These are phyloP conservation scores for Pristionchus pacificus DNA, from an alignment of 1,140 invertebrate genomes.

Conservation along the genomic window DNA sequence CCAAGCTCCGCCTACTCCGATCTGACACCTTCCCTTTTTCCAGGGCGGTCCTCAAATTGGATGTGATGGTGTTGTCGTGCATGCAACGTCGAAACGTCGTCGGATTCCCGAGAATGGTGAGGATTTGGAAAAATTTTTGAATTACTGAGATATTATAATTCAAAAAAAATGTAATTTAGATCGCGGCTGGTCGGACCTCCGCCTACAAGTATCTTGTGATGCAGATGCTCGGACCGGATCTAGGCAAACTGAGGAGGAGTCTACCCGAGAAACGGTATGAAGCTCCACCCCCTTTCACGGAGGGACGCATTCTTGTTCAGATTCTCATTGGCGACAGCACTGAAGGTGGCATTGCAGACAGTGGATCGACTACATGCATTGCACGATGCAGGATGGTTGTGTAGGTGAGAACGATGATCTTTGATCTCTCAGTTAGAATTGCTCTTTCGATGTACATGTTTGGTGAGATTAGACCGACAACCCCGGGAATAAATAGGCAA, in stretches of 20 bases:
- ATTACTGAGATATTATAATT: background rate
- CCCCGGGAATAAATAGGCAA: too few relatives aligned
- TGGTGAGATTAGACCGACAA: too few relatives aligned
- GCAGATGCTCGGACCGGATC: conserved; percentile 29
- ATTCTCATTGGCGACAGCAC: conserved; percentile 39
- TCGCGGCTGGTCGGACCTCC: conserved; percentile 23
- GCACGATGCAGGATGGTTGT: conserved; percentile 38
- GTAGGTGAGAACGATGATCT: background rate
- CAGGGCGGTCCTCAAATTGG: conserved; percentile 37
- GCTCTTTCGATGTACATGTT: too few relatives aligned
- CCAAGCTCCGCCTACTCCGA: too few relatives aligned
- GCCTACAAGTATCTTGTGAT: conserved; percentile 32
- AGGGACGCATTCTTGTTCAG: conserved; percentile 12
- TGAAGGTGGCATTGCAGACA: conserved; percentile 35
- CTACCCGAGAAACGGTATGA: conserved; percentile 20
- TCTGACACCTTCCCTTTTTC: background rate
- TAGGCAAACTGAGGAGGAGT: conserved; percentile 21
- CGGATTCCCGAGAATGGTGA: conserved; percentile 17
- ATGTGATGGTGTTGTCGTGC: conserved; percentile 35
- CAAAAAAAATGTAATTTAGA: too few relatives aligned
- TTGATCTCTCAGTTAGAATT: conserved; percentile 12
- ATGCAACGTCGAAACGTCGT: background rate
- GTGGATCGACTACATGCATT: conserved; percentile 37
- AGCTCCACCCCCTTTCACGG: too few relatives aligned
- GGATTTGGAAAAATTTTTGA: conserved; percentile 1